Evolutionary conservation across 1,140 invertebrate species (phyloP), one percentile per base, ranked within the genome.

Genomic region (Bemisia tabaci): DNA sequence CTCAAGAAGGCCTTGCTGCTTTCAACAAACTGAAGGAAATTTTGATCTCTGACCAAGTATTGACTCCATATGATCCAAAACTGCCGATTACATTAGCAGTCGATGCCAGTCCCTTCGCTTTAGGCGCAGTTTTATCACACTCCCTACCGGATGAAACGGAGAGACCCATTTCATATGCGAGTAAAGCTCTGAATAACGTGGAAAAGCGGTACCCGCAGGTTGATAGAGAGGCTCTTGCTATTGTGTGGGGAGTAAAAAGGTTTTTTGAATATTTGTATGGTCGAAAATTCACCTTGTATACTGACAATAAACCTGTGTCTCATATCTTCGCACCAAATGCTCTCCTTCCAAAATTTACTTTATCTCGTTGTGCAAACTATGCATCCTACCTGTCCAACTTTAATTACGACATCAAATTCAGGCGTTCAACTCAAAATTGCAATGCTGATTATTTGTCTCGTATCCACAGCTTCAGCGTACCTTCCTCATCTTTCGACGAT

Each of bases 211-310:
- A 80, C 67, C 61, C 73, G 22, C 74, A 79, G 66, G 75, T 78
- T 23, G 79, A 83, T 64, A 76, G 77, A 62, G 79, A 82, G 72
- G 78, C 64, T 65, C 74, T 79, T 27, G 74, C 75, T 9, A 74
- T 81, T 22, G 64, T 79, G 22, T 78, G 72, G 68, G 75, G 68
- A 70, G 22, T 66, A 75, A 61, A 72, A 74, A 76, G 69, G 79
- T 71, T 81, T 75, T 73, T 74, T 76, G 62, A 69, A 78, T 69
- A 67, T 23, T 48, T 69, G 17, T 69, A 26, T 60, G 68, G 65
- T 12, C 61, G 65, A 60, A 61, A 63, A 33, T 69, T 69, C 24
- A 69, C 58, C 33, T 59, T 69, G 58, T 21, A 27, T 22, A 65
- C 27, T 24, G 65, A 68, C 39, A 23, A 65, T 66, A 65, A 66